phyloP scores from a whole-genome alignment of 2,797 vertebrate genomes.

The Champsocephalus gunnari region DNA sequence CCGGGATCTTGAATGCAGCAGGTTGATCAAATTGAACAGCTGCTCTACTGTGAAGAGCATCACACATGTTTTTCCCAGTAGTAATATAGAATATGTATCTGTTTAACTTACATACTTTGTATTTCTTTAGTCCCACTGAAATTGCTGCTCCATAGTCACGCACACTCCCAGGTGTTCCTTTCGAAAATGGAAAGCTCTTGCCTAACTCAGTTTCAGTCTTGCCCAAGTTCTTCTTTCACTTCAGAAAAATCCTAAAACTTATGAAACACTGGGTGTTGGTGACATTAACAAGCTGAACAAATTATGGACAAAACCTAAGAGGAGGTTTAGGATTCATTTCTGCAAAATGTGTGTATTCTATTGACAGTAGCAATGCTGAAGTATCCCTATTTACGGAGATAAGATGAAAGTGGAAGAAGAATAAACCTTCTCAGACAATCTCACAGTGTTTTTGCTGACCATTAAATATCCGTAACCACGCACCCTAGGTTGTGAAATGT shows the following conservation, averaged over 20 bases:
- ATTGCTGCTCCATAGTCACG: conserved; percentile 33
- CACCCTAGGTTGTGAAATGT: conserved; percentile 67
- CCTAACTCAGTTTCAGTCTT: conserved; percentile 84
- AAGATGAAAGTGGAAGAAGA: conserved; percentile 65
- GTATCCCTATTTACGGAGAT: conserved; percentile 40
- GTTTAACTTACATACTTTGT: no score
- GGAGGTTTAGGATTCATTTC: conserved; percentile 60
- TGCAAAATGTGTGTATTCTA: conserved; percentile 32
- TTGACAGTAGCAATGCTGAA: neutral
- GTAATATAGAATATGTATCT: neutral
- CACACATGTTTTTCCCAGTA: neutral
- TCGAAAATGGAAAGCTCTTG: conserved; percentile 64
- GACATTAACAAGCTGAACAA: conserved; percentile 68
- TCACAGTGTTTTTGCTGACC: conserved; percentile 66
- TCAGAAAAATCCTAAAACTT: conserved; percentile 83
- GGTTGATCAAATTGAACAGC: conserved; percentile 27
- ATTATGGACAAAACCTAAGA: conserved; percentile 70
- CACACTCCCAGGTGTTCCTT: conserved; percentile 55
- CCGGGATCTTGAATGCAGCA: conserved; percentile 1
- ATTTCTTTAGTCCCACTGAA: conserved; percentile 44
- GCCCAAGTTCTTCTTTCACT: conserved; percentile 89
- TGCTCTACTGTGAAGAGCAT: conserved; percentile 8
- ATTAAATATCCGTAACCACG: conserved; percentile 66
- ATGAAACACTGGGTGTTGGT: conserved; percentile 78
- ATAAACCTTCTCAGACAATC: conserved; percentile 41